Evolutionary conservation across 2,113 vertebrate species (phyloP).

Genomic region (Myrmophylax atrothorax): DNA sequence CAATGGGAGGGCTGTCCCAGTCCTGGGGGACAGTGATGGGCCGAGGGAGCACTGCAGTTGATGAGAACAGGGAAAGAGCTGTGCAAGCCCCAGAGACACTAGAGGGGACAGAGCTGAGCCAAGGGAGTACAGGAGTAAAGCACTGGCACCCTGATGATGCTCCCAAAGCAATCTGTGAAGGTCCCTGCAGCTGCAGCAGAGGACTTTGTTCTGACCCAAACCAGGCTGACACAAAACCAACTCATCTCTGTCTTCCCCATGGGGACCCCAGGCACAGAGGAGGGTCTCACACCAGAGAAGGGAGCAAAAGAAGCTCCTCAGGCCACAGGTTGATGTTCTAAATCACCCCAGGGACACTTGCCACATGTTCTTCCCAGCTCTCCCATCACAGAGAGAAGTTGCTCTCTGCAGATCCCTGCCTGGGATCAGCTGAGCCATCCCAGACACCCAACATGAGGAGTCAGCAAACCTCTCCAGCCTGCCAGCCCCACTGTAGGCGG

Average conservation of each 20-base stretch:
- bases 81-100: not conserved
- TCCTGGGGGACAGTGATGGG: not conserved
- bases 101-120: fast-evolving
- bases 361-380: not conserved
- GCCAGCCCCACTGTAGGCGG: not conserved
- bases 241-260: no score
- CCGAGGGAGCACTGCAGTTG: fast-evolving
- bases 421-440: not conserved
- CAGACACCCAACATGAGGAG: fast-evolving
- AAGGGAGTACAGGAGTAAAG: not conserved
- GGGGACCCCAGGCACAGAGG: fast-evolving
- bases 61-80: not conserved
- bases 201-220: not conserved
- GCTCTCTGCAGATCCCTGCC: not conserved
- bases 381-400: fast-evolving
- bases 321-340: not conserved
- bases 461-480: not conserved
- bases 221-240: not conserved
- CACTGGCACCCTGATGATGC: not conserved
- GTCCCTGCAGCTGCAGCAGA: fast-evolving
- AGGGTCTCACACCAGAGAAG: not conserved
- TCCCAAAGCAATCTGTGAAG: not conserved
- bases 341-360: fast-evolving
- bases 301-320: not conserved
- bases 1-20: fast-evolving